Percentiles rank a stretch among this genome's conserved stretches.
Conservation (phyloP, 2,888 invertebrate genomes). For the Amblyjoppa proteus region DNA sequence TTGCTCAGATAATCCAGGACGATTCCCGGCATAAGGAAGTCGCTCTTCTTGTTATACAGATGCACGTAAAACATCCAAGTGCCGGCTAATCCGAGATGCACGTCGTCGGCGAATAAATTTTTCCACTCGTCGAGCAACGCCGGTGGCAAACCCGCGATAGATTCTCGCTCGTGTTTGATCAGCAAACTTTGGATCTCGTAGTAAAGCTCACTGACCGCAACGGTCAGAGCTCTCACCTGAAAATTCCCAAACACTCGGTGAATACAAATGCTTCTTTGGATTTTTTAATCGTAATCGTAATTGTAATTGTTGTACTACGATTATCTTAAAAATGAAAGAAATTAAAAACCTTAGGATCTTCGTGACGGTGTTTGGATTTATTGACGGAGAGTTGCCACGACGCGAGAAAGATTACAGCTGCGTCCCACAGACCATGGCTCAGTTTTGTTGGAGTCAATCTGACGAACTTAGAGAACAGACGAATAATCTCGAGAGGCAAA, state of each 20-base stretch:
- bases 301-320: neutral
- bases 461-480: conserved; percentile 76
- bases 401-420: conserved; percentile 89
- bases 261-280: neutral
- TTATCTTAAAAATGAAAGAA: no score
- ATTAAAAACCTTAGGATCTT: conserved; percentile 86
- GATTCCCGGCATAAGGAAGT: conserved; percentile 72
- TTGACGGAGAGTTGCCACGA: conserved; percentile 88
- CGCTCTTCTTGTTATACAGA: conserved; percentile 73
- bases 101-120: conserved; percentile 90
- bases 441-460: conserved; percentile 76
- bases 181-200: conserved; percentile 85
- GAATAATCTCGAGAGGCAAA: conserved; percentile 78
- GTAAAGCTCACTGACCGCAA: conserved; percentile 86
- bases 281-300: neutral
- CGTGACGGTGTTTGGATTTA: conserved; percentile 83
- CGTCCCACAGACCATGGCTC: conserved; percentile 90
- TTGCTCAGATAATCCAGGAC: conserved; percentile 78
- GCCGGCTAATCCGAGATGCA: conserved; percentile 86
- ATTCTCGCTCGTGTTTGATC: conserved; percentile 79
- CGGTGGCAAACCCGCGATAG: conserved; percentile 82
- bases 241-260: neutral
- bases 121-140: conserved; percentile 89
- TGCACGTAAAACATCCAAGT: conserved; percentile 85
- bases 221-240: conserved; percentile 82